Evolutionary conservation across 2,113 vertebrate species (phyloP), one percentile per base, ranked within the genome.

Genomic region (Asarcornis scutulata): DNA sequence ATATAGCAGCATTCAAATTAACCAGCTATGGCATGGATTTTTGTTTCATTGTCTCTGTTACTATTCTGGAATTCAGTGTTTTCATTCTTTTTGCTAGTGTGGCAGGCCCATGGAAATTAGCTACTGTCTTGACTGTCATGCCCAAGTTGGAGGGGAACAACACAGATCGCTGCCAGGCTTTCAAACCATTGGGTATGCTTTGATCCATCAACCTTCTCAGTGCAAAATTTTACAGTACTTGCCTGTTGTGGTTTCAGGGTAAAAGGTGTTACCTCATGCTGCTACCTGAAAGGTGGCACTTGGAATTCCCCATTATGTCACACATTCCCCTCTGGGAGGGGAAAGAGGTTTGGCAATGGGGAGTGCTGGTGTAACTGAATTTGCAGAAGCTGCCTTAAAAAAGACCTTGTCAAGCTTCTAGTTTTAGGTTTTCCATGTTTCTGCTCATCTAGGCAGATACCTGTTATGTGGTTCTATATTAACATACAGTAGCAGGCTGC

Each of bases 81-180:
- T 9, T 83, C 15, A 7, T 64, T 78, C 18, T 53, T 80, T 80
- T 93, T 66, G 13, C 22, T 64, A 99, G 99, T 99, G 99, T 52
- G 99, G 99, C 20, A 88, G 0, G 31, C 99, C 99, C 3, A 97
- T 98, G 98, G 23, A 98, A 58, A 55, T 0, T 2, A 93, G 98
- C 71, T 0, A 0, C 2, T 99, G 99, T 64, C 5, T 97, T 0
- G 99, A 99, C 42, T 99, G 99, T 52, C 56, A 13, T 0, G 88
- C 0, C 12, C 2, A 0, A 1, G 94, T 99, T 3, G 99, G 99
- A 88, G 99, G 99, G 13, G 0, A 0, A 0, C 0, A 97, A 0
- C 98, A 99, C 83, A 5, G 0, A 0, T 21, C 98, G 1, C 0
- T 97, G 13, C 0, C 0, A 0, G 98, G 98, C 80, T 99, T 99